These are phyloP conservation scores for Scomber japonicus DNA, from an alignment of 2,113 vertebrate species.

Conservation along the genomic window DNA sequence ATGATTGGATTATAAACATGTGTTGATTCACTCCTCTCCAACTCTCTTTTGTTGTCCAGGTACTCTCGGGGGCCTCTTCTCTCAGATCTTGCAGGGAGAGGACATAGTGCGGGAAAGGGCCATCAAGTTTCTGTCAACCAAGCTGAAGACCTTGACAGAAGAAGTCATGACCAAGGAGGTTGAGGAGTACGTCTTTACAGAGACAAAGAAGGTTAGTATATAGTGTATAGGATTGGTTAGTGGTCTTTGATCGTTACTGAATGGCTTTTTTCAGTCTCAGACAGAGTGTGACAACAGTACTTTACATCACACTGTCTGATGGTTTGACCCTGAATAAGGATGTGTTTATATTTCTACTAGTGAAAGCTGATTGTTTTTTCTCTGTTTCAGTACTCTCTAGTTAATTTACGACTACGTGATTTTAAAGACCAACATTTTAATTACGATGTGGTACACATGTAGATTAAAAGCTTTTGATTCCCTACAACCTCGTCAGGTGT, in stretches of 20 bases:
- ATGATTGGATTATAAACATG: background rate
- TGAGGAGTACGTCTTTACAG: slow-evolving; percentile 92
- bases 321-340: background rate
- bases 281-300: background rate
- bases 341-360: background rate
- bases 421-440: too few species aligned
- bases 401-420: too few species aligned
- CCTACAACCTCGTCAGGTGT: slow-evolving; percentile 84
- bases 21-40: background rate
- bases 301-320: background rate
- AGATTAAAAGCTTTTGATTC: background rate
- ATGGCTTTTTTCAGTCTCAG: background rate
- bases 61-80: slow-evolving; percentile 96
- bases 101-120: slow-evolving; percentile 96
- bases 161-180: slow-evolving; percentile 97
- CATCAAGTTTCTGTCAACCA: slow-evolving; percentile 95
- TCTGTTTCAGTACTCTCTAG: too few species aligned
- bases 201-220: slow-evolving; percentile 92
- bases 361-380: too few species aligned
- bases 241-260: background rate
- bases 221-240: background rate
- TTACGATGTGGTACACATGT: background rate
- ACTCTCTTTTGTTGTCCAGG: slow-evolving; percentile 79
- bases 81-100: slow-evolving; percentile 97
- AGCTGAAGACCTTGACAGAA: slow-evolving; percentile 93